Conservation (phyloP, 2,113 vertebrate genomes). For the Parus major region DNA sequence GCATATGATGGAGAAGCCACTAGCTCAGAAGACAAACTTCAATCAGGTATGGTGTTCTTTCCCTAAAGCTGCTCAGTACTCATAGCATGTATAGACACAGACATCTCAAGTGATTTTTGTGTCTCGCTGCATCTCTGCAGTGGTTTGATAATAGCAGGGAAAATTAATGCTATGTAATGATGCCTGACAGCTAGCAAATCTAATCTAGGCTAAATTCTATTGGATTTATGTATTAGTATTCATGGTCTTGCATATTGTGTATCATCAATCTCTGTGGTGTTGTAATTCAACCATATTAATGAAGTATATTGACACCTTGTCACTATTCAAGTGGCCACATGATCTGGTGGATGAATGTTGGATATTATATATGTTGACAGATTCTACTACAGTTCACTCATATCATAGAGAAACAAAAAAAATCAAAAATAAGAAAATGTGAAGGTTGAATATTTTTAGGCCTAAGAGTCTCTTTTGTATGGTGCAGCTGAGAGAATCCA, state of each 20-base stretch:
- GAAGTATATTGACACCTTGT: slow-evolving; percentile 30
- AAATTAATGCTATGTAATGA: neutral
- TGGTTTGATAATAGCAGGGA: neutral
- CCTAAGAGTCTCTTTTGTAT: neutral
- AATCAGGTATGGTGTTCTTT: neutral
- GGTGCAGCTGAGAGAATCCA: neutral
- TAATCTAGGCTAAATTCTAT: slow-evolving; percentile 34
- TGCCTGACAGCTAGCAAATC: slow-evolving; percentile 27
- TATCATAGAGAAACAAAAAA: neutral
- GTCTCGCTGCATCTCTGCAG: neutral
- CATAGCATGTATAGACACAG: neutral
- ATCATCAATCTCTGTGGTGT: slow-evolving; percentile 22
- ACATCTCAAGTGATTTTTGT: neutral
- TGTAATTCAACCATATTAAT: slow-evolving; percentile 39
- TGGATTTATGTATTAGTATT: slow-evolving; percentile 41
- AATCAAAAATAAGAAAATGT: neutral
- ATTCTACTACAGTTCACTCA: neutral
- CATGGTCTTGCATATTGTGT: neutral
- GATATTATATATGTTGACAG: neutral
- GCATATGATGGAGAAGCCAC: neutral
- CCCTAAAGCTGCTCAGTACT: neutral
- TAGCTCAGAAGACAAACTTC: neutral
- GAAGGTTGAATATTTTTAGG: neutral
- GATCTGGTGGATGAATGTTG: slow-evolving; percentile 5
- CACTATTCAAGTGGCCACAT: neutral